Evolutionary conservation across 2,113 vertebrate species (phyloP), one percentile per base, ranked within the genome.

Genomic region (Chlorodrepanis virens): DNA sequence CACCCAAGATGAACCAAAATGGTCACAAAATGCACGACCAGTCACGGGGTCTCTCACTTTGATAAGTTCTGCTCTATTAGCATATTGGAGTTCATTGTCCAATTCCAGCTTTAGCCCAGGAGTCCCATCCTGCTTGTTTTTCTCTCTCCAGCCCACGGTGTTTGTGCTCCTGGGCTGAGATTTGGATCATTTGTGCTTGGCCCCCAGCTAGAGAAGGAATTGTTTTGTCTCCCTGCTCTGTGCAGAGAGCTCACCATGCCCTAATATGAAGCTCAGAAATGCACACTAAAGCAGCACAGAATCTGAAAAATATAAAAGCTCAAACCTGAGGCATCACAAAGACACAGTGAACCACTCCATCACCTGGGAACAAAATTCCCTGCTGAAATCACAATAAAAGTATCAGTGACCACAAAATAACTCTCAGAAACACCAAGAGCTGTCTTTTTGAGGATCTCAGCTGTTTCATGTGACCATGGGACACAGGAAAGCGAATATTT

Each of bases 81-180:
- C n/a, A 25, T 11, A 0, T 25, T 59, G 56, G 4, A 24, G 22
- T 25, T 35, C 0, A 35, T 17, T 59, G 10, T 17, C n/a, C 57
- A 8, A 5, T 37, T 37, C 0, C 5, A 59, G 57, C 57, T 59
- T 5, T 3, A 59, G n/a, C 3, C 0, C 1, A 59, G n/a, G 0
- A 37, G 14, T 17, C 15, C 57, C 22, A 59, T 11, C 33, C n/a
- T 57, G 1, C n/a, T 59, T 59, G 10, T 59, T 37, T 59, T 25
- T 37, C n/a, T 37, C 23, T 25, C 57, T 37, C 1, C 57, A 59
- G 22, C 5, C 56, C 23, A 35, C 7, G 1, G 0, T 11, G 15
- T 59, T 59, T 59, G 5, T 37, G n/a, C n/a, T 37, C n/a, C 12
- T 25, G n/a, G n/a, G 15, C 14, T 59, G 23, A 37, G 23, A 37